A percentile compares a stretch with the other conserved stretches of the same genome.
Evolutionary conservation across 1,140 invertebrate genomes (phyloP).

Genomic region (Calephelis virginiensis): DNA sequence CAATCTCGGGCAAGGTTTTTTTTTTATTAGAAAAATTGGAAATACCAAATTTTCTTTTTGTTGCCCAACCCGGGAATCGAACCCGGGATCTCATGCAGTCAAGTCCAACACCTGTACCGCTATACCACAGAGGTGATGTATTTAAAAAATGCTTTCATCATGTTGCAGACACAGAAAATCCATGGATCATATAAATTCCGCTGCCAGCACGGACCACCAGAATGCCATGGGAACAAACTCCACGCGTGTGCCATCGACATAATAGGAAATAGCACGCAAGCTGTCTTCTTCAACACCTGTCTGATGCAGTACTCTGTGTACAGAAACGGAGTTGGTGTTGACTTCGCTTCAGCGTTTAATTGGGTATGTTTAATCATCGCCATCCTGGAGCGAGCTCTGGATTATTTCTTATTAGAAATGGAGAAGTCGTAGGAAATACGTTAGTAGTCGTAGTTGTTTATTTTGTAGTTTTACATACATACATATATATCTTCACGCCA

Average conservation of each 20-base stretch:
- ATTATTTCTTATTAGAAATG: no score
- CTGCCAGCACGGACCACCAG: slow-evolving; percentile 82
- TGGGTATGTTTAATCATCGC: slow-evolving; percentile 26
- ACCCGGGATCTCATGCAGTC: no score
- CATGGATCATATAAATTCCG: slow-evolving; percentile 31
- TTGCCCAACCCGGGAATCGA: no score
- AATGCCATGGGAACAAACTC: slow-evolving; percentile 82
- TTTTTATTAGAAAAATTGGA: no score
- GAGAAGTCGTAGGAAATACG: no score
- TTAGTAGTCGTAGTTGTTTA: no score
- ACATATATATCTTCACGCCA: no score
- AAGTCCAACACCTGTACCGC: no score
- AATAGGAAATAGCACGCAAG: slow-evolving; percentile 33
- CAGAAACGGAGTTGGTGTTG: slow-evolving; percentile 6
- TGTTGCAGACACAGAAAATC: slow-evolving; percentile 30
- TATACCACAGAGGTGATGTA: no score
- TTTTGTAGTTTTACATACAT: no score
- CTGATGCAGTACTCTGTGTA: slow-evolving; percentile 36
- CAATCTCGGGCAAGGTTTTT: no score
- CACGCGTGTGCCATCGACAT: slow-evolving; percentile 81
- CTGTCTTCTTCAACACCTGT: slow-evolving; percentile 39
- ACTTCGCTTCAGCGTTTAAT: slow-evolving; percentile 27
- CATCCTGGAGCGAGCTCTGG: neutral
- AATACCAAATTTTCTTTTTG: no score
- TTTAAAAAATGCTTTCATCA: neutral